Conservation (phyloP, 2,113 vertebrate species). For the Heterochromis multidens region DNA sequence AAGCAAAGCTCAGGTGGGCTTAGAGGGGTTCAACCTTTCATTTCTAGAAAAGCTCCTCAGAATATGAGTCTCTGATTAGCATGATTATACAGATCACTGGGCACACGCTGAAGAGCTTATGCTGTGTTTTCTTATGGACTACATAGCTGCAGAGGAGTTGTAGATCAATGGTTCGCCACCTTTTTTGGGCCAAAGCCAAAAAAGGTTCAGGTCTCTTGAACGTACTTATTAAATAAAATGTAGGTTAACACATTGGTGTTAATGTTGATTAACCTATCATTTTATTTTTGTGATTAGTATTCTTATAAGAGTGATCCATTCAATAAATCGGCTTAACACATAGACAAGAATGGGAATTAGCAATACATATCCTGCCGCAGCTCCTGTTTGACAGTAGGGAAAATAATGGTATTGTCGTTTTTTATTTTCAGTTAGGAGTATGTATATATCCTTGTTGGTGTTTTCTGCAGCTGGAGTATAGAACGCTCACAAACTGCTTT, state of each 20-base stretch:
- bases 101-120: background rate
- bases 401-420: background rate
- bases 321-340: no score
- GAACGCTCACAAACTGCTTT: background rate
- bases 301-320: no score
- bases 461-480: slow-evolving; percentile 7
- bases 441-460: background rate
- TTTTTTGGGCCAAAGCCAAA: background rate
- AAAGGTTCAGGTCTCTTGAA: background rate
- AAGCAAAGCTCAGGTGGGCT: slow-evolving; percentile 24
- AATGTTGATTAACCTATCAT: background rate
- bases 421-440: background rate
- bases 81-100: background rate
- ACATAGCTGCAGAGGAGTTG: background rate
- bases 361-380: background rate
- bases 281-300: background rate
- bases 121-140: background rate
- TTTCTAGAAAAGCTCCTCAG: slow-evolving; percentile 19
- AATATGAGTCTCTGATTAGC: slow-evolving; percentile 40
- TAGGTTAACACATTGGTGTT: background rate
- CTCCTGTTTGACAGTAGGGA: background rate
- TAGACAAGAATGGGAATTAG: background rate
- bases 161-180: background rate
- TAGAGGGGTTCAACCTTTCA: slow-evolving; percentile 32
- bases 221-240: background rate